Percentiles rank a stretch among this genome's conserved stretches.
phyloP scores from a whole-genome alignment of 1,140 invertebrate species.

The Drosophila varians region DNA sequence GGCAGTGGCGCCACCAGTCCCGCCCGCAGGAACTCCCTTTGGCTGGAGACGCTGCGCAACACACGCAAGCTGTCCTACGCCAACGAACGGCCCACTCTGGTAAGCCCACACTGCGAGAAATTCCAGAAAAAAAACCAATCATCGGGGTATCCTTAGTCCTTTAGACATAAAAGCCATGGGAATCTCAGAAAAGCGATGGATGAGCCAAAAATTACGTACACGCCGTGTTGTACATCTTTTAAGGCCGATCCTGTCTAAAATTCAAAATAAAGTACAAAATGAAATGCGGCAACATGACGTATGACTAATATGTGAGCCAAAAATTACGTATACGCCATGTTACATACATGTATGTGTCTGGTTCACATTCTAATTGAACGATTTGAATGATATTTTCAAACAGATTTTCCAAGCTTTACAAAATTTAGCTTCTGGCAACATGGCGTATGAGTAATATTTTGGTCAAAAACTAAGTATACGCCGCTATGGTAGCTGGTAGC shows the following conservation, averaged over 20 bases:
- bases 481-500: too few species aligned
- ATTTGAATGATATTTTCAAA: too few species aligned
- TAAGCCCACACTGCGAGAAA: slow-evolving; percentile 33
- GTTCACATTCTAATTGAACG: too few species aligned
- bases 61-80: slow-evolving; percentile 71
- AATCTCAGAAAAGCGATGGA: too few species aligned
- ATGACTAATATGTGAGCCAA: not conserved
- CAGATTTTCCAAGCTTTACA: too few species aligned
- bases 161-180: too few species aligned
- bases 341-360: too few species aligned
- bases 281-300: slow-evolving; percentile 5
- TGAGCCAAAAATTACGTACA: not conserved
- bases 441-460: not conserved
- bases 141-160: too few species aligned
- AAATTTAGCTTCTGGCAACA: not conserved
- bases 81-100: slow-evolving; percentile 66
- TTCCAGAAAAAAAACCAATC: not conserved
- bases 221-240: not conserved
- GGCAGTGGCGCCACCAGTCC: slow-evolving; percentile 53
- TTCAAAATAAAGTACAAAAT: too few species aligned
- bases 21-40: slow-evolving; percentile 68
- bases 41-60: slow-evolving; percentile 68
- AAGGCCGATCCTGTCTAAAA: too few species aligned
- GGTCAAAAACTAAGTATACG: too few species aligned
- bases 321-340: not conserved